Evolutionary conservation across 2,113 vertebrate species (phyloP).

Genomic region (Silurus asotus): DNA sequence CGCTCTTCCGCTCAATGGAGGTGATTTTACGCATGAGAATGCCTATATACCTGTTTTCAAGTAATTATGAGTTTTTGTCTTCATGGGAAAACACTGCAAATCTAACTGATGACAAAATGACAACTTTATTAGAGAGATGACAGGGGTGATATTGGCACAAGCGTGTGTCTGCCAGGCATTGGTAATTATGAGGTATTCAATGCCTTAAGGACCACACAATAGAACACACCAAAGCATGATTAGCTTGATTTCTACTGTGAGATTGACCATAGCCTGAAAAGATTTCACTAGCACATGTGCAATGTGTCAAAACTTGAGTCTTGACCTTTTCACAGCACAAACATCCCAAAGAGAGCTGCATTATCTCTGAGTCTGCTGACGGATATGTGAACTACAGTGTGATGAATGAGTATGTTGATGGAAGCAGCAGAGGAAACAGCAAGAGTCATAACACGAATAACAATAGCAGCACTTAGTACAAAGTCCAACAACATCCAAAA

Average conservation of each 20-base stretch:
- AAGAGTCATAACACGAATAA: slow-evolving; percentile 14
- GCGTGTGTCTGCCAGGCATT: neutral
- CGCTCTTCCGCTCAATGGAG: neutral
- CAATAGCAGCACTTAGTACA: slow-evolving; percentile 20
- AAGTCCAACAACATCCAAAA: neutral
- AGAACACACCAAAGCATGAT: slow-evolving; percentile 1
- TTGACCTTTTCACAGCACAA: slow-evolving; percentile 12
- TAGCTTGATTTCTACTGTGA: neutral
- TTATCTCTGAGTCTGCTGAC: neutral
- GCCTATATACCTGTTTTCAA: neutral
- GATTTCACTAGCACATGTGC: neutral
- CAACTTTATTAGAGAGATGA: neutral
- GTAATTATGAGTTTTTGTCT: neutral
- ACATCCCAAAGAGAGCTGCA: neutral
- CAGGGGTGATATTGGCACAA: neutral
- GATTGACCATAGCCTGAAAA: neutral
- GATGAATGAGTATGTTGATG: slow-evolving; percentile 5
- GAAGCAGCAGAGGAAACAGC: slow-evolving; percentile 13
- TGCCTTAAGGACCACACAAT: neutral
- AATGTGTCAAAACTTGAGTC: neutral
- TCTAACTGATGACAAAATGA: too few species aligned
- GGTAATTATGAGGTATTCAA: neutral
- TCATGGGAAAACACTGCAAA: neutral
- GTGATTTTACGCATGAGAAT: neutral
- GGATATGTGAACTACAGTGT: neutral